Conservation (phyloP, 2,113 vertebrate genomes). For the Condylura cristata region DNA sequence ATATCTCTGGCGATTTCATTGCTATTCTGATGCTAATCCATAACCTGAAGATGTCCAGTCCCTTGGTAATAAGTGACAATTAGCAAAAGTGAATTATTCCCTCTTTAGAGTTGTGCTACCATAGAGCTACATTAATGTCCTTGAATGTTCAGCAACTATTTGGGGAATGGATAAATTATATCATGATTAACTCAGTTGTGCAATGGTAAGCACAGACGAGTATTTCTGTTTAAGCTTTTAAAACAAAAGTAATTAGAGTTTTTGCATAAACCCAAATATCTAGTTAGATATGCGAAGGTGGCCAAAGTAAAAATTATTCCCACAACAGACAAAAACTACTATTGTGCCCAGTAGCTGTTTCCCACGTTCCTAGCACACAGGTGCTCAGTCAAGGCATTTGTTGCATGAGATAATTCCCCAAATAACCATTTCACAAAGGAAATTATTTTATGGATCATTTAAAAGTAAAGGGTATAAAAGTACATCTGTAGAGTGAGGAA, state of each 20-base stretch:
- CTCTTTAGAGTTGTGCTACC: background rate
- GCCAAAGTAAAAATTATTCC: background rate
- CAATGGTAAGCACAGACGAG: background rate
- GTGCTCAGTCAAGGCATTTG: background rate
- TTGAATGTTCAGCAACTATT: background rate
- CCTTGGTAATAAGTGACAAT: background rate
- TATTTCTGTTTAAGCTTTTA: conserved; percentile 4
- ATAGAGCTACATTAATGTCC: background rate
- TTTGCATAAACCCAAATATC: background rate
- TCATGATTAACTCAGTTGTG: background rate
- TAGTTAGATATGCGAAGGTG: background rate
- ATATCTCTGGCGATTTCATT: background rate
- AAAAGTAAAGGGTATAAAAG: background rate
- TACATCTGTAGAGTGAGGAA: background rate
- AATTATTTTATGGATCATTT: background rate
- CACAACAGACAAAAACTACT: background rate
- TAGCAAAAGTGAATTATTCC: background rate
- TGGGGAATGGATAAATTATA: background rate
- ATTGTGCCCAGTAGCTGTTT: background rate
- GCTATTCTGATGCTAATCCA: background rate
- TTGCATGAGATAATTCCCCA: background rate
- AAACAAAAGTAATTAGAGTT: background rate
- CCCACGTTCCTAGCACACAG: background rate
- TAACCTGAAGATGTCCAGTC: background rate
- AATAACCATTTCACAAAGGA: background rate